Evolutionary conservation across 2,113 vertebrate species (phyloP).

Genomic region (Zingel zingel): DNA sequence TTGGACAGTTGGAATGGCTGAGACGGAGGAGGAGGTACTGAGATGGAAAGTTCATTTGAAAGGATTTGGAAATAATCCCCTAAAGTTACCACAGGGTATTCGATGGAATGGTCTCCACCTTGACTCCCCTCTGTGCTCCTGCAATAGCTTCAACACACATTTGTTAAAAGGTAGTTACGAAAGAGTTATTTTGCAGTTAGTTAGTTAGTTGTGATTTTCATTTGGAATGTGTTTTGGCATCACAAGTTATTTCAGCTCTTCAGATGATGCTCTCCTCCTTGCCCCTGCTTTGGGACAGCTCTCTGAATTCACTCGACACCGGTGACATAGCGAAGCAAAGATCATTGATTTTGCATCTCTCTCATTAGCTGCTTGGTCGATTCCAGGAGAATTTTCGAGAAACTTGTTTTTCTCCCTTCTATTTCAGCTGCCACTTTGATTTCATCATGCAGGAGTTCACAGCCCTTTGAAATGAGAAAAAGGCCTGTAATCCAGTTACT

Average conservation of each 20-base stretch:
- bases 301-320: conserved; percentile 17
- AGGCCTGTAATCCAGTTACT: conserved; percentile 96
- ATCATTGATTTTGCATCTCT: conserved; percentile 68
- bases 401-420: conserved; percentile 86
- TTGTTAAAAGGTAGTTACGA: conserved; percentile 44
- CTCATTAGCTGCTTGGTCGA: conserved; percentile 75
- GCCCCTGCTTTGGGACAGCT: not conserved
- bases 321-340: conserved; percentile 58
- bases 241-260: conserved; percentile 9
- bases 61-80: conserved; percentile 85
- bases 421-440: conserved; percentile 98
- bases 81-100: conserved; percentile 82
- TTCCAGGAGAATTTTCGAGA: conserved; percentile 84
- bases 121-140: conserved; percentile 56
- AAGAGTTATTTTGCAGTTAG: conserved; percentile 13
- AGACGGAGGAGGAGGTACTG: conserved; percentile 80
- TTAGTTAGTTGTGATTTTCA: conserved; percentile 12
- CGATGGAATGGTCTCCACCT: conserved; percentile 69
- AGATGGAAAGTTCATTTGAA: conserved; percentile 84
- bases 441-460: conserved; percentile 97
- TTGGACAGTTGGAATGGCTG: conserved; percentile 86
- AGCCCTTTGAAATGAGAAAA: conserved; percentile 96
- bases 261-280: conserved; percentile 22
- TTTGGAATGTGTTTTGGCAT: conserved; percentile 7
- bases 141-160: conserved; percentile 32